Percentiles rank a stretch among this genome's conserved stretches.
Conservation (phyloP, 1,140 invertebrate genomes). For the Leptinotarsa undecemlineata region DNA sequence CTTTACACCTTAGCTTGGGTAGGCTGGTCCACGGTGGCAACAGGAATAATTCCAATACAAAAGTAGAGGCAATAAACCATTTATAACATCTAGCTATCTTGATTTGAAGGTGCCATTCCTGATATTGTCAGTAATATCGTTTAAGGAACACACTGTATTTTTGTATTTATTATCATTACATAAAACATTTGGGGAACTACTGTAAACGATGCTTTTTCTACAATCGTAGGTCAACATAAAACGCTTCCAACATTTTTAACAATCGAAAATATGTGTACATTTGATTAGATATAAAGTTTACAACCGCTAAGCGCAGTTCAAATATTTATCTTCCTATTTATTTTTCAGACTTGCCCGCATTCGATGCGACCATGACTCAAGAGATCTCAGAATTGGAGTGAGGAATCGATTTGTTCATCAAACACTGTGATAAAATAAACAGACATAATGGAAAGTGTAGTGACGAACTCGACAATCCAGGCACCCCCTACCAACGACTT, state of each 20-base stretch:
- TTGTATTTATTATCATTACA: too few species aligned
- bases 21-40: too few species aligned
- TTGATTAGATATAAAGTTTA: neutral
- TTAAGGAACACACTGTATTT: too few species aligned
- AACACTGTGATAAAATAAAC: neutral
- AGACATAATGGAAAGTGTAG: conserved; percentile 4
- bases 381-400: neutral
- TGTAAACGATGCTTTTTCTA: too few species aligned
- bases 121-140: too few species aligned
- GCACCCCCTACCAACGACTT: conserved; percentile 39
- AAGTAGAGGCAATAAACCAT: too few species aligned
- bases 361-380: neutral
- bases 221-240: too few species aligned
- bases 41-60: too few species aligned
- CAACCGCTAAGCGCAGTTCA: neutral
- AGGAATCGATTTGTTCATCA: neutral
- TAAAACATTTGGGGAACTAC: too few species aligned
- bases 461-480: conserved; percentile 16
- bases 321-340: neutral
- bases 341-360: neutral
- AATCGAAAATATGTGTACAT: neutral
- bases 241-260: neutral
- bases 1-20: too few species aligned
- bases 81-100: too few species aligned
- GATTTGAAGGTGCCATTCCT: too few species aligned